These are phyloP conservation scores for Corythucha ciliata DNA, from an alignment of 2,888 invertebrate species.

Conservation along the genomic window DNA sequence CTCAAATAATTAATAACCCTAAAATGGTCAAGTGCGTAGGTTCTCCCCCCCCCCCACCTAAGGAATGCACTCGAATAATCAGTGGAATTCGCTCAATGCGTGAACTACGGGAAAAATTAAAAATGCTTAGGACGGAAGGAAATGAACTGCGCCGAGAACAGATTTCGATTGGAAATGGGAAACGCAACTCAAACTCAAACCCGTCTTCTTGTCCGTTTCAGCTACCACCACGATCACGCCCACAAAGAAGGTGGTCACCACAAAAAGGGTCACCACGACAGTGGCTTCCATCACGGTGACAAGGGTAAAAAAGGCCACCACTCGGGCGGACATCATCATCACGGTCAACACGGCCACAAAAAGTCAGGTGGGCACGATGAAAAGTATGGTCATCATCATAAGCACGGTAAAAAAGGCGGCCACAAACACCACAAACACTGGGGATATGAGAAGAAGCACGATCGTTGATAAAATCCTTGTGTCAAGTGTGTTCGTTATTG, in stretches of 20 bases:
- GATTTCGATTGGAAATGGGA: no score
- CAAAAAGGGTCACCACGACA: conserved; percentile 72
- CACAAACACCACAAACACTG: conserved; percentile 71
- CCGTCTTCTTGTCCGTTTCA: not conserved
- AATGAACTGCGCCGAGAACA: no score
- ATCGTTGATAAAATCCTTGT: no score
- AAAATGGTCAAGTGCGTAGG: no score
- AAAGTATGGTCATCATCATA: conserved; percentile 63
- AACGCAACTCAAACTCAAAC: no score
- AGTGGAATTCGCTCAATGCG: no score
- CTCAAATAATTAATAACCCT: no score
- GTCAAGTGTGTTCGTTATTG: no score
- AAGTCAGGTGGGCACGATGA: conserved; percentile 65
- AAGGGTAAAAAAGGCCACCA: conserved; percentile 72
- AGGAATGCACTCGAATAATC: no score
- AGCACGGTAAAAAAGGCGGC: conserved; percentile 70
- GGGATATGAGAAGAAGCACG: conserved; percentile 54
- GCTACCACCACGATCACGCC: conserved; percentile 64
- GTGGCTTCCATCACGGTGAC: conserved; percentile 64
- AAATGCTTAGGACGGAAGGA: no score
- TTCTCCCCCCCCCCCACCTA: no score
- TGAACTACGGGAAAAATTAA: no score
- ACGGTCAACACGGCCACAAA: conserved; percentile 71
- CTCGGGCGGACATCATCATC: conserved; percentile 69
- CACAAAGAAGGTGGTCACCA: conserved; percentile 73